Evolutionary conservation across 2,797 vertebrate genomes (phyloP), one percentile per base, ranked within the genome.

Genomic region (Uromys caudimaculatus): DNA sequence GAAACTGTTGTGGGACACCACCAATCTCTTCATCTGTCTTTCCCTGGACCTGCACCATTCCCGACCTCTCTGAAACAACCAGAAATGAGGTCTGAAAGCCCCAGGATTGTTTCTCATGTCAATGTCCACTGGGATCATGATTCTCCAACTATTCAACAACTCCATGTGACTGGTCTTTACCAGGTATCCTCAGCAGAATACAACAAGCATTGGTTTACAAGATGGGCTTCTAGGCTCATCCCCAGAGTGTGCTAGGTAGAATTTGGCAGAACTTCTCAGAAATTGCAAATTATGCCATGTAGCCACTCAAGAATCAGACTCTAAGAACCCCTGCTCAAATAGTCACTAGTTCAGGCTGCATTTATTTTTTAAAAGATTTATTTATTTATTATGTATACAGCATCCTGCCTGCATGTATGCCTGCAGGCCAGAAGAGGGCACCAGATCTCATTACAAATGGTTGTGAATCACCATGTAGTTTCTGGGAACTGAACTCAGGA

Each of bases 121-220:
- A 35, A 41, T 1, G 41, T 10, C n/a, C 54, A 23, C 4, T 4
- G 2, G 2, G 23, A 6, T 1, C 29, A 38, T 52, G 11, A 12
- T 29, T 83, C 79, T 91, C 35, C 60, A 95, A 64, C 27, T 32
- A 41, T 29, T 1, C 2, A 56, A 27, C 3, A 24, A 44, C 21
- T 10, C 41, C 21, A 41, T 23, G 0, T 76, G 69, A 1, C 1
- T 9, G 52, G 11, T 24, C 77, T 16, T 94, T 13, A 54, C 10
- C 7, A 24, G 60, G 29, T 2, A 29, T 6, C 75, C 50, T 56
- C 24, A 44, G 79, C 64, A 38, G 19, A 90, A 47, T 62, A 6
- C 11, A 10, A 32, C 6, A 17, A 24, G 17, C 3, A 2, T 17
- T 52, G 58, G 12, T 56, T 35, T 56, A 58, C 3, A 35, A 71